Base-by-base conservation (phyloP, 1,140 invertebrate species). In the Drosophila jambulina region DNA sequence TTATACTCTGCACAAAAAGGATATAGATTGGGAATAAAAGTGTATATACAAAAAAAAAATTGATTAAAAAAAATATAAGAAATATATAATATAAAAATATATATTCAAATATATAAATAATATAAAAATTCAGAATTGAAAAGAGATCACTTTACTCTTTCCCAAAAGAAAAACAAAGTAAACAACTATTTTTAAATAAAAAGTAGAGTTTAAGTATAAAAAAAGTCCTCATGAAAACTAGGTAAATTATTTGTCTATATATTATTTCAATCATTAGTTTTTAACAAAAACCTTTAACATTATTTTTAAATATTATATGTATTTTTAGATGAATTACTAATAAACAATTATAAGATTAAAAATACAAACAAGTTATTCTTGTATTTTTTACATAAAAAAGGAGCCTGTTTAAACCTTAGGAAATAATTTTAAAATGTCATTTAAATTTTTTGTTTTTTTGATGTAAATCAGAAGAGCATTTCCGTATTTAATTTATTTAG, bases 401-500 rank as follows among this genome's bases (percentile, higher is more conserved):
- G 6, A 12, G n/a, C 13, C 15, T 15, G 1, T 40, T 8, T 40
- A 40, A 43, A 2, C 2, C 19, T 12, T 21, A 2, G 3, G 12
- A 45, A 45, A 13, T 21, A 1, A 13, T 21, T 21, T 13, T 2
- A 13, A 21, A 21, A 1, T 21, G 4, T 45, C 5, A 6, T 2
- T 13, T 19, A 19, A 2, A 19, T 9, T 42, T 42, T 10, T 10
- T 0, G 0, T 19, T n/a, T 42, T n/a, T 42, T 19, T 4, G 10
- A 6, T 4, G 10, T 34, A 34, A 32, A 32, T 10, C 15, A 17
- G 25, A 10, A 64, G 38, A 34, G 62, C 21, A 65, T 61, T 62
- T 5, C 2, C 7, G 12, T 6, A 12, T 60, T 70, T 64, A 45
- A 38, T 40, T 67, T 42, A 32, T 34, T 19, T 27, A 2, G 1